Conservation (phyloP, 2,113 vertebrate genomes). For the Phrynosoma blainvillii region DNA sequence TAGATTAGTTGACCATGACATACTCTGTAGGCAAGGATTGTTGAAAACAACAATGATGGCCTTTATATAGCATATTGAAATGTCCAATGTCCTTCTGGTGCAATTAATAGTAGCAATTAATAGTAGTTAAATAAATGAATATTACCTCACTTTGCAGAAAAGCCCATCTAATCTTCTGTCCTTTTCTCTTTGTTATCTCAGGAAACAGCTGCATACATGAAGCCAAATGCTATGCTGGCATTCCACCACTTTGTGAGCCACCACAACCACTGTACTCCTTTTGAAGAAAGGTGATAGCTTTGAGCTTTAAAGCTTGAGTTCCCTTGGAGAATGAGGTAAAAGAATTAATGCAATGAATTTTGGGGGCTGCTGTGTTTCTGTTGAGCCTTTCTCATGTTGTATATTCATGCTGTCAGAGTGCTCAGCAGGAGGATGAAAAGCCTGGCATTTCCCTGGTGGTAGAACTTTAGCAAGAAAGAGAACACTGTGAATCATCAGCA, state of each 20-base stretch:
- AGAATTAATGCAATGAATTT: slow-evolving; percentile 7
- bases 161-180: not conserved
- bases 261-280: not conserved
- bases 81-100: not conserved
- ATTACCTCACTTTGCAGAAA: not conserved
- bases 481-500: slow-evolving; percentile 13
- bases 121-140: not conserved
- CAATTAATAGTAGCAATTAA: not conserved
- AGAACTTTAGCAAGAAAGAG: slow-evolving; percentile 28
- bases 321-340: not conserved
- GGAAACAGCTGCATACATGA: not conserved
- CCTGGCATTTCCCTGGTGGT: slow-evolving; percentile 11
- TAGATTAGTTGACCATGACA: not conserved
- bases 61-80: not conserved
- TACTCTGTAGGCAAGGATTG: not conserved
- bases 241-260: not conserved
- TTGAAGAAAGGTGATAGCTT: slow-evolving; percentile 15
- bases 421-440: slow-evolving; percentile 27
- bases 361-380: slow-evolving; percentile 17
- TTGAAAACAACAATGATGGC: not conserved
- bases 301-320: not conserved
- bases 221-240: not conserved
- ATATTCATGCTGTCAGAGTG: slow-evolving; percentile 33
- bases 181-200: slow-evolving; percentile 2
- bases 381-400: slow-evolving; percentile 40